Percentiles rank a stretch among this genome's conserved stretches.
Conservation (phyloP, 2,797 vertebrate genomes). For the Onychomys leucogaster region DNA sequence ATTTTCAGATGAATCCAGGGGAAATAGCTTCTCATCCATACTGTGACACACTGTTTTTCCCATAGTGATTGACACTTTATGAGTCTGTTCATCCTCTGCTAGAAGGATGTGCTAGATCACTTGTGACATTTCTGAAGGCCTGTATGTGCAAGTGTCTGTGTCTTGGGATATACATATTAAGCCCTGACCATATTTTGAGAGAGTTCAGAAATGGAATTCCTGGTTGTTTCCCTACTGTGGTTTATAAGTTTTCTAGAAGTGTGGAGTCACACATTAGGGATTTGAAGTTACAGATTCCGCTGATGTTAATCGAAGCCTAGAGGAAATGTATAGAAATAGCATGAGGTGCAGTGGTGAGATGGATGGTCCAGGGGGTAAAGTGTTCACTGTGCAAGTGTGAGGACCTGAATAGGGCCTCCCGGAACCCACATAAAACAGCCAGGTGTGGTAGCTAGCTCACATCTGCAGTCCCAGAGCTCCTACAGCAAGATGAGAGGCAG, state of each 20-base stretch:
- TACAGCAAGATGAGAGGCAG: background rate
- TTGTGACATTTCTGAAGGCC: background rate
- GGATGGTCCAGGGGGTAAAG: background rate
- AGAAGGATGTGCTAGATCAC: background rate
- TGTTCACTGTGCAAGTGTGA: background rate
- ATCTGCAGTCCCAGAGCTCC: background rate
- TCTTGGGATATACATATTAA: background rate
- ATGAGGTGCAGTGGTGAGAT: background rate
- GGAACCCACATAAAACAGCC: background rate
- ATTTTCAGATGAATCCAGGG: background rate
- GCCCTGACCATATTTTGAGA: background rate
- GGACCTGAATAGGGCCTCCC: background rate
- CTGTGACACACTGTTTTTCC: background rate
- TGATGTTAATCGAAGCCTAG: background rate
- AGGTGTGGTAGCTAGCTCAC: background rate
- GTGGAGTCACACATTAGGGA: background rate
- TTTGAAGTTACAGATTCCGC: slow-evolving; percentile 5
- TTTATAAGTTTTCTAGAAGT: background rate
- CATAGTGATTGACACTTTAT: background rate
- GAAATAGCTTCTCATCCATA: background rate
- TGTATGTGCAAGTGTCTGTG: background rate
- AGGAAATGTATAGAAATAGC: background rate
- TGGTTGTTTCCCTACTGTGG: background rate
- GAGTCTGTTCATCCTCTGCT: background rate
- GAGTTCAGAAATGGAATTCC: background rate